These are phyloP conservation scores for Myrmecobius fasciatus DNA, from an alignment of 2,113 vertebrate species.

Conservation along the genomic window DNA sequence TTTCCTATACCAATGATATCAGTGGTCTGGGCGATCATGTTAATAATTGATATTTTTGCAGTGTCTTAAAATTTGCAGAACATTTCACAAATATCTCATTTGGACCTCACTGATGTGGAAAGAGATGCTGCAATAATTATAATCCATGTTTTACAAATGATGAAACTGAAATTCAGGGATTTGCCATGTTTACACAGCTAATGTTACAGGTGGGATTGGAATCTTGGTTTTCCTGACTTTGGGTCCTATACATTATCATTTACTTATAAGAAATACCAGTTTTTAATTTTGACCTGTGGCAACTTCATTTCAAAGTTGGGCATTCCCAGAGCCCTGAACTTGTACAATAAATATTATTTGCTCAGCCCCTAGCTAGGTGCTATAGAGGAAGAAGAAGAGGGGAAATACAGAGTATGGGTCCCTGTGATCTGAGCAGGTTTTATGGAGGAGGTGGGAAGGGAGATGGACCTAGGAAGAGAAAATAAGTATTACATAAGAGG, in stretches of 20 bases:
- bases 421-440: not conserved
- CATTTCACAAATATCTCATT: not conserved
- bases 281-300: not conserved
- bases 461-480: not conserved
- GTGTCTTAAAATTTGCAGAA: not conserved
- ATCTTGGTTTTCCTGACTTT: not conserved
- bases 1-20: not conserved
- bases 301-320: not conserved
- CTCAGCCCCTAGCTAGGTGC: not conserved
- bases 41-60: not conserved
- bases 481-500: not conserved
- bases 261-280: not conserved
- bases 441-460: not conserved
- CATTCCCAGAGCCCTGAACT: not conserved
- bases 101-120: not conserved
- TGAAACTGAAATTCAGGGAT: not conserved
- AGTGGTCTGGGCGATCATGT: not conserved
- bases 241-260: not conserved
- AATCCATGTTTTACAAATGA: not conserved
- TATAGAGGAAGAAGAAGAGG: not conserved
- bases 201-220: not conserved
- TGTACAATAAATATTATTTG: not conserved
- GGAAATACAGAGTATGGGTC: not conserved
- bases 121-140: not conserved
- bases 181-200: not conserved